phyloP scores from a whole-genome alignment of 2,797 vertebrate species.

The Pseudochirops corinnae region DNA sequence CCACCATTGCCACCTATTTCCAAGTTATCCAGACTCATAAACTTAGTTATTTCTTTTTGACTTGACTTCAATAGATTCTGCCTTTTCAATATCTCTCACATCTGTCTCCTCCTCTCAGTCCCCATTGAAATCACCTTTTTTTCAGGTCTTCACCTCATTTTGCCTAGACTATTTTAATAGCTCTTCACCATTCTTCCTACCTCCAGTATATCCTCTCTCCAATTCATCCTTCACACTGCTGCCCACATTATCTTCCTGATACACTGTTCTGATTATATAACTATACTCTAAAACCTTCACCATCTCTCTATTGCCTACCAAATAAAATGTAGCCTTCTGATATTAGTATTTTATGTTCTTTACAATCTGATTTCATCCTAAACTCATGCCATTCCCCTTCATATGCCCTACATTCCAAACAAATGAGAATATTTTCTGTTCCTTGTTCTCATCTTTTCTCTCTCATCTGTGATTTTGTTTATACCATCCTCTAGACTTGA shows the following conservation, averaged over 20 bases:
- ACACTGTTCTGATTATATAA: neutral
- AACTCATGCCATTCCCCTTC: neutral
- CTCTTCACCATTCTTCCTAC: neutral
- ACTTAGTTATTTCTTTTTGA: neutral
- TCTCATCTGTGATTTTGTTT: neutral
- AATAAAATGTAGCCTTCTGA: neutral
- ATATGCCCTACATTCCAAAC: neutral
- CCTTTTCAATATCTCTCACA: neutral
- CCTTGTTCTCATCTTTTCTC: neutral
- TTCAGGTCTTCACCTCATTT: neutral
- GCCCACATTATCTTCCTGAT: constrained; percentile 4
- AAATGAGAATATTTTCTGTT: neutral
- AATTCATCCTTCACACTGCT: neutral
- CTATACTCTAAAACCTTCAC: neutral
- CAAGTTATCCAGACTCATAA: neutral
- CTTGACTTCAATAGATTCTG: neutral
- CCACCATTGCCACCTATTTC: neutral
- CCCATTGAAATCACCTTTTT: neutral
- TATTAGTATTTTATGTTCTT: neutral
- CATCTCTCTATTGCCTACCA: neutral
- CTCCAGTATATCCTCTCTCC: neutral
- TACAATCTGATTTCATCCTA: neutral
- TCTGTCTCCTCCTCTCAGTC: neutral
- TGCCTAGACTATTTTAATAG: neutral
- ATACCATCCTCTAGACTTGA: neutral